Percentiles rank a stretch among this genome's conserved stretches.
Conservation (phyloP, 2,888 invertebrate species). For the Pseudoips prasinana region DNA sequence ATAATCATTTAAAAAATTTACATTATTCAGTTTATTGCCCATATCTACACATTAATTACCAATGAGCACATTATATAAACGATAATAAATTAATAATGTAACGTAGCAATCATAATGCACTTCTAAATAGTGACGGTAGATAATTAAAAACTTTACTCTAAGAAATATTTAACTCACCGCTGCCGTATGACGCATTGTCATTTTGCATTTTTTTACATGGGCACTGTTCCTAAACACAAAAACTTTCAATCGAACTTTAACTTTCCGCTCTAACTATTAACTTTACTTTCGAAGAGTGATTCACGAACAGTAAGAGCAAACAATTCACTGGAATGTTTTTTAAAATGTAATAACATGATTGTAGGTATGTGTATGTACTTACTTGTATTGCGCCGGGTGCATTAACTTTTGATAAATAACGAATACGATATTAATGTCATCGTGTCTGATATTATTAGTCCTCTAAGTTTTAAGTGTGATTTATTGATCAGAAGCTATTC, state of each 20-base stretch:
- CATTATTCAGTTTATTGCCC: slow-evolving; percentile 70
- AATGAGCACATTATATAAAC: slow-evolving; percentile 57
- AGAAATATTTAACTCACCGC: slow-evolving; percentile 56
- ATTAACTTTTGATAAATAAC: slow-evolving; percentile 29
- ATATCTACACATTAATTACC: slow-evolving; percentile 68
- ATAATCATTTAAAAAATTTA: slow-evolving; percentile 63
- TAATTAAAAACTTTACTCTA: slow-evolving; percentile 34
- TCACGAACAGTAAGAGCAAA: slow-evolving; percentile 40
- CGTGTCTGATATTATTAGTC: slow-evolving; percentile 6
- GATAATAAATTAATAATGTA: slow-evolving; percentile 55
- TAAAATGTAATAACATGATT: slow-evolving; percentile 24
- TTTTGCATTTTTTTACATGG: slow-evolving; percentile 52
- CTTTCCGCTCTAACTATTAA: neutral
- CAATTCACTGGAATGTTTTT: slow-evolving; percentile 38
- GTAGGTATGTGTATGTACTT: no score
- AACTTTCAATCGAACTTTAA: neutral
- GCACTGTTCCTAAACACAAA: no score
- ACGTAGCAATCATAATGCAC: slow-evolving; percentile 34
- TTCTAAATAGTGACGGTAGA: slow-evolving; percentile 48
- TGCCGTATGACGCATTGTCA: slow-evolving; percentile 69
- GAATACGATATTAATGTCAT: slow-evolving; percentile 28
- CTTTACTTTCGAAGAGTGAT: slow-evolving; percentile 25
- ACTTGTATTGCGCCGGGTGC: slow-evolving; percentile 22
- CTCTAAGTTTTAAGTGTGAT: no score
- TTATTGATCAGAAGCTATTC: no score